Evolutionary conservation across 1,140 invertebrate genomes (phyloP).

Genomic region (Oedothorax gibbosus): DNA sequence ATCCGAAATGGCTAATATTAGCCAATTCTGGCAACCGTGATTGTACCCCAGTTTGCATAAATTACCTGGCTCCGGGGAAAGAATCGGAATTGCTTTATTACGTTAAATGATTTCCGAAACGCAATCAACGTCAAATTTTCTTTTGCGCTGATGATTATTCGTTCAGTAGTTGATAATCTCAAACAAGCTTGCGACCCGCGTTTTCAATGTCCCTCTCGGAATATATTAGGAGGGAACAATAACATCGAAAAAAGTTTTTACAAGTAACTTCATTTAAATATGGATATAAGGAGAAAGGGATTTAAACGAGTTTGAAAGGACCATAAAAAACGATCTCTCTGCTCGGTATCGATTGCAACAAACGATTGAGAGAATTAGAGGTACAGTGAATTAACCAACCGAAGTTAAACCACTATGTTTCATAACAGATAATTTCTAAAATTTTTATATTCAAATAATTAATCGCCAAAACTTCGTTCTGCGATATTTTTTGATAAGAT

Average conservation of each 20-base stretch:
- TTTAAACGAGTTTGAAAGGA: slow-evolving; percentile 45
- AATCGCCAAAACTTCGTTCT: too few relatives aligned
- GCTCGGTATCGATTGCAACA: slow-evolving; percentile 29
- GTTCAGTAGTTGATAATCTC: slow-evolving; percentile 9
- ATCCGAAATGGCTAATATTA: too few relatives aligned
- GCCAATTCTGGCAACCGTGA: too few relatives aligned
- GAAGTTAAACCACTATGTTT: too few relatives aligned
- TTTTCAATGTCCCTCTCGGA: slow-evolving; percentile 28
- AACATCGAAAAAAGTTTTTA: slow-evolving; percentile 32
- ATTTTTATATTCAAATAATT: too few relatives aligned
- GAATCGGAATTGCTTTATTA: slow-evolving; percentile 19
- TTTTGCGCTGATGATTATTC: slow-evolving; percentile 28
- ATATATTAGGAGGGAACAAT: slow-evolving; percentile 36
- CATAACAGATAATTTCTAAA: too few relatives aligned
- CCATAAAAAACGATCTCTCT: slow-evolving; percentile 43
- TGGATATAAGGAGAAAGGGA: slow-evolving; percentile 28
- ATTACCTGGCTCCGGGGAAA: slow-evolving; percentile 35
- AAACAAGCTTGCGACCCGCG: slow-evolving; percentile 14
- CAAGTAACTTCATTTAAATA: slow-evolving; percentile 58
- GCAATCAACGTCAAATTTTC: slow-evolving; percentile 41
- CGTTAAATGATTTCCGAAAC: slow-evolving; percentile 39
- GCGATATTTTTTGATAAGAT: too few relatives aligned
- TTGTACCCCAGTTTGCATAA: slow-evolving; percentile 9
- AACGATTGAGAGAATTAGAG: too few relatives aligned
- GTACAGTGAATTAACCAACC: too few relatives aligned